Percentiles rank a stretch among this genome's conserved stretches.
Conservation (phyloP, 2,888 invertebrate species). For the Blera fallax region DNA sequence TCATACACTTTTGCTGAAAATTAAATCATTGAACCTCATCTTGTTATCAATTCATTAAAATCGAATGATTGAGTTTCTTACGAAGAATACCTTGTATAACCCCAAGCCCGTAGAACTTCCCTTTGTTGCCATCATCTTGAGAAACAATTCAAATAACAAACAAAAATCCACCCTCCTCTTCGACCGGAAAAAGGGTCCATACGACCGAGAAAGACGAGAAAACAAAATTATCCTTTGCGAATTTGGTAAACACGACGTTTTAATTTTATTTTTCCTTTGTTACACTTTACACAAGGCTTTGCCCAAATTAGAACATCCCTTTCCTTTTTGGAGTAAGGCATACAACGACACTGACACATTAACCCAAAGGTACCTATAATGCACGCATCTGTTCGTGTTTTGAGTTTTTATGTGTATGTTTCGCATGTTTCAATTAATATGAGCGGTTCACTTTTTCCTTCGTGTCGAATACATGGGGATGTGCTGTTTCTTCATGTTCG, state of each 20-base stretch:
- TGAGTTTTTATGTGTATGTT: not conserved
- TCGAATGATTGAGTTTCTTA: conserved; percentile 43
- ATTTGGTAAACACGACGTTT: conserved; percentile 46
- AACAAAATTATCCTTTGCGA: conserved; percentile 50
- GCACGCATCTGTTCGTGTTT: not conserved
- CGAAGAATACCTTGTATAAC: not conserved
- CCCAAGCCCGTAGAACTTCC: not conserved
- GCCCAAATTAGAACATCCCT: conserved; percentile 3
- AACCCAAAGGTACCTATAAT: not conserved
- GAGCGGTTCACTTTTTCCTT: not conserved
- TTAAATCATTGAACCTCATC: conserved; percentile 52
- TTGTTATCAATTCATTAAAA: conserved; percentile 54
- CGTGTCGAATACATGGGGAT: not conserved
- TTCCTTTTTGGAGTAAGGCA: not conserved
- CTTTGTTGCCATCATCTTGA: conserved; percentile 10
- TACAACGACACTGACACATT: not conserved
- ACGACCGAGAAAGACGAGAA: conserved; percentile 24
- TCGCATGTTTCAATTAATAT: conserved; percentile 61
- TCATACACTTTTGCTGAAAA: not conserved
- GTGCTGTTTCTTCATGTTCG: not conserved
- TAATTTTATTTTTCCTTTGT: conserved; percentile 18
- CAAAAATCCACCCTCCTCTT: not conserved
- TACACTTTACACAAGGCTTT: conserved; percentile 2
- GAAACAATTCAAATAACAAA: conserved; percentile 28
- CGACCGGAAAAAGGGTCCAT: not conserved